Evolutionary conservation across 2,888 invertebrate species (phyloP), one percentile per base, ranked within the genome.

Genomic region (Synergus itoensis): DNA sequence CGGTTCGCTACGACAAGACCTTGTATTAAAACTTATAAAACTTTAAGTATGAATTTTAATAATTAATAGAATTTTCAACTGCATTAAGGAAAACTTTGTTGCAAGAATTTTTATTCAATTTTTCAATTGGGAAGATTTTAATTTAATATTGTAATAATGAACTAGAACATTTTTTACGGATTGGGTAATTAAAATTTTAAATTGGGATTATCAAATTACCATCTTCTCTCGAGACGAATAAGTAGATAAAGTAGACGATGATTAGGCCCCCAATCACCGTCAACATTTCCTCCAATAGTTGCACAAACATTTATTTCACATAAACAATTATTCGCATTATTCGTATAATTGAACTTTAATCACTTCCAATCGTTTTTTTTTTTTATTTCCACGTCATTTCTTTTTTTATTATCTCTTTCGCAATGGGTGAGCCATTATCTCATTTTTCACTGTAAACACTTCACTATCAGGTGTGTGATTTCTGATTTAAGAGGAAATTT

Each of bases 191-290:
- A 45, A 45, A 12, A 18, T 18, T 18, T 9, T 9, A 28, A 62
- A 62, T 11, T 62, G 0, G n/a, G 40, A 41, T 41, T 65, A 5
- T 64, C 3, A 43, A 45, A 80, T 73, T 91, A 92, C 92, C 92
- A 89, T 91, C 79, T 83, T 86, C 87, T 76, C 82, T 87, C 78
- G 81, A 82, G 84, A 90, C 53, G 77, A 90, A 84, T 65, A 90
- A 80, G 86, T 92, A 92, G 86, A 91, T 81, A 79, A 91, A 83
- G 85, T 89, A 92, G 81, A 85, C 85, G 84, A 92, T 80, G 86
- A 91, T 86, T 73, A 91, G 82, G 76, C 90, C 90, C 77, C 91
- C 91, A 82, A 92, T 88, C 82, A 91, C 82, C 82, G 89, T 88
- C 88, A 92, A 87, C 90, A 91, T 91, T 82, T 91, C 90, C 84